Base-by-base conservation (phyloP, 2,113 vertebrate species). In the Promerops cafer region DNA sequence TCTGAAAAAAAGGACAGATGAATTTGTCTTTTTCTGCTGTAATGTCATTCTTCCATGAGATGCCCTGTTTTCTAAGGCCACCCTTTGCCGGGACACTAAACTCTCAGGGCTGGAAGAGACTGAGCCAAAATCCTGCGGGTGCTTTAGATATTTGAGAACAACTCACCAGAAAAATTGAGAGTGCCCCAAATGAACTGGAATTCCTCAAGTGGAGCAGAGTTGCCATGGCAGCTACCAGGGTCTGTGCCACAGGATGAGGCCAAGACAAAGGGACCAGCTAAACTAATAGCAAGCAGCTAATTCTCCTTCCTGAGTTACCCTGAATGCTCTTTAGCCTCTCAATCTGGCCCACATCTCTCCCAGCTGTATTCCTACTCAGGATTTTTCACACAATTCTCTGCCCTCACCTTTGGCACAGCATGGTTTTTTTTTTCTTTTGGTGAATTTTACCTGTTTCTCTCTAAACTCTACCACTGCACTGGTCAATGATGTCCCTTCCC, bases 191-290 rank as follows among this genome's bases (percentile, higher is more conserved):
- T 74, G 82, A 91, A 86, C 82, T 88, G 79, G 37, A 91, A 96
- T 94, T 94, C 78, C 78, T 96, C 50, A 70, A 94, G 54, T 47
- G 66, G 27, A 87, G 66, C 61, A 87, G 75, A 90, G 91, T 85
- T 96, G 70, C 87, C 91, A 96, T 81, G 83, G 90, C 47, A 94
- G 92, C 88, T 92, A 16, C 78, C 4, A 37, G 35, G n/a, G 59
- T 42, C 53, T 66, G 63, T 83, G 82, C 75, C 10, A 8, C 88
- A 80, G 83, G 87, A 94, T 59, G 75, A 90, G 31, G 90, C 71
- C 71, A 93, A 69, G 79, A 90, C 75, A 94, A 95, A 93, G 66
- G 39, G 70, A 72, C 71, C 2, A 6, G 69, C 61, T 81, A 59
- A 65, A 91, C 72, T 91, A 87, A 93, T 60, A 2, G 0, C 66